phyloP scores from a whole-genome alignment of 2,888 invertebrate genomes.

The Altica lythri region DNA sequence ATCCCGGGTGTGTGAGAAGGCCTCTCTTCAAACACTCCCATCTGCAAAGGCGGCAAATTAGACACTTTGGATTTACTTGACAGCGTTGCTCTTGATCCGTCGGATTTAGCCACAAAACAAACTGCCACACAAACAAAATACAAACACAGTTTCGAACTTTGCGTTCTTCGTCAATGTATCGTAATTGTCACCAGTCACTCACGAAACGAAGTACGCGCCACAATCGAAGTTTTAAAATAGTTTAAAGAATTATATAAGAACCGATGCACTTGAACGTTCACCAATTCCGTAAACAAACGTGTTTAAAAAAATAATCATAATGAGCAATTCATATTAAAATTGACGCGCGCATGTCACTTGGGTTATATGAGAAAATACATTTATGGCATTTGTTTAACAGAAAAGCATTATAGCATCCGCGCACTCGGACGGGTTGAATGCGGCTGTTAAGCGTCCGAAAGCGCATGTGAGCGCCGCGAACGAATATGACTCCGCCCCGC shows the following conservation, averaged over 20 bases:
- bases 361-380: conserved; percentile 32
- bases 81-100: conserved; percentile 50
- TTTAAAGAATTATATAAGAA: conserved; percentile 30
- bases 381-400: conserved; percentile 30
- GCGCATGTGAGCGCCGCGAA: conserved; percentile 50
- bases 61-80: conserved; percentile 41
- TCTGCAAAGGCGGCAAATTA: conserved; percentile 68
- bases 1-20: conserved; percentile 79
- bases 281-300: conserved; percentile 42
- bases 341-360: conserved; percentile 44
- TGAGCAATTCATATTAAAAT: conserved; percentile 37
- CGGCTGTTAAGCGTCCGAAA: conserved; percentile 45
- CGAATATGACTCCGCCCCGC: conserved; percentile 46
- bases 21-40: conserved; percentile 90
- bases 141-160: conserved; percentile 9
- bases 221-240: conserved; percentile 10
- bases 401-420: conserved; percentile 45
- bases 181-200: conserved; percentile 18
- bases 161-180: no score
- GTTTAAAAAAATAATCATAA: conserved; percentile 34
- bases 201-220: background rate
- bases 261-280: conserved; percentile 36
- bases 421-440: conserved; percentile 50
- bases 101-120: conserved; percentile 45
- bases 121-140: background rate